Base-by-base conservation (phyloP, 1,140 invertebrate genomes). In the Drosophila tsacasi region DNA sequence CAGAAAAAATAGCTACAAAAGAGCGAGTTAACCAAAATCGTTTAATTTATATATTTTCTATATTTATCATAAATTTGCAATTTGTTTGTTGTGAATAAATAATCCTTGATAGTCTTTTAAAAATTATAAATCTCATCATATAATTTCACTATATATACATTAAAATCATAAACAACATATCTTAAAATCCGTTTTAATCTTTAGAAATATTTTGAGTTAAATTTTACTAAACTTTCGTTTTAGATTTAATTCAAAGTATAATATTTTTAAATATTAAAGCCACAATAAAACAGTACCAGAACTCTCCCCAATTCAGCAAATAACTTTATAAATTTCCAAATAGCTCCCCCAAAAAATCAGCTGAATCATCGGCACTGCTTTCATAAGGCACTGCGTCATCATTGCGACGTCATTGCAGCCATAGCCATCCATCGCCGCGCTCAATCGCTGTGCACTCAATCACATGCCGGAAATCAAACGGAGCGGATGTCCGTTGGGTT, bases 401-500 rank as follows among this genome's bases (percentile, higher is more conserved):
- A 37, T 30, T 55, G 61, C 57, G 49, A 46, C 54, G 42, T 59
- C 78, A 59, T 72, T 63, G 72, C 78, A 68, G 64, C 32, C 64
- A 76, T 82, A 68, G 60, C 47, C 65, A 77, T 87, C 80, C 62
- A 75, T 85, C 78, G 73, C 61, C 68, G 67, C 81, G 83, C 64
- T 42, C 77, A 81, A 89, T 78, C 73, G 81, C 81, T 79, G 84
- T 83, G 76, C 83, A 87, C 83, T 87, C 83, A 87, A 87, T 87
- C 83, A 87, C 83, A 87, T 87, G 83, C 83, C 83, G 83, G 83
- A 87, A 87, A 87, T 87, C 83, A 87, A 86, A 89, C 84, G 80
- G 69, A 81, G 71, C 84, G 84, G 83, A 87, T 87, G 65, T 87
- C 83, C 83, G 83, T 74, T 87, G 58, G 67, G 52, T 25, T 60